A percentile compares a stretch with the other conserved stretches of the same genome.
Conservation (phyloP, 2,113 vertebrate species). For the Turdus rufiventris region DNA sequence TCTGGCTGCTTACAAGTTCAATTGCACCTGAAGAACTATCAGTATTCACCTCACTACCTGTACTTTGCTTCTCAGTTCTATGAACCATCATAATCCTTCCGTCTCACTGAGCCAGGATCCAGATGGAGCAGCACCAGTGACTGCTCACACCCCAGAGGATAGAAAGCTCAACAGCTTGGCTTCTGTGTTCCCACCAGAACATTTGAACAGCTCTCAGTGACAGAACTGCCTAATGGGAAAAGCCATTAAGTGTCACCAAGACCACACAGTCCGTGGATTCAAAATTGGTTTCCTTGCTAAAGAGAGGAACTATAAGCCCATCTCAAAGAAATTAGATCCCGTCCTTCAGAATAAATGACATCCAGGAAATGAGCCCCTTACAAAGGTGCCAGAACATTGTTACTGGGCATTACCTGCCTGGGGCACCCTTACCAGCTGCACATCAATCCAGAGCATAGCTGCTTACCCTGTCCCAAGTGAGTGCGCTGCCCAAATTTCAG, state of each 20-base stretch:
- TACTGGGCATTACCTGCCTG: neutral
- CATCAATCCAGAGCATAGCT: neutral
- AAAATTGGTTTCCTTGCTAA: neutral
- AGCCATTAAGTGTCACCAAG: neutral
- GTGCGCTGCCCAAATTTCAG: neutral
- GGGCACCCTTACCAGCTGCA: neutral
- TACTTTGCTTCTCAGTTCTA: neutral
- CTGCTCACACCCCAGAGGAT: neutral
- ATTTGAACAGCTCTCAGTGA: neutral
- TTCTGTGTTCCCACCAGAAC: neutral
- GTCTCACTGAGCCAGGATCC: neutral
- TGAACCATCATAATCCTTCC: neutral
- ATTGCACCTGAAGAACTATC: fast-evolving
- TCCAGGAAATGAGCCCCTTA: neutral
- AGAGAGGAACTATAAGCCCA: neutral
- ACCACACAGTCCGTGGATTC: neutral
- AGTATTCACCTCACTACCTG: no score
- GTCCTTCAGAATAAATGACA: neutral
- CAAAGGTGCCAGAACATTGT: neutral
- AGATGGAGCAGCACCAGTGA: fast-evolving
- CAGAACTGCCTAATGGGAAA: neutral
- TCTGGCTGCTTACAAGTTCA: neutral
- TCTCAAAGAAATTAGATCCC: neutral
- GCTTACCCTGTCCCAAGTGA: neutral
- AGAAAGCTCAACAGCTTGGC: neutral